Evolutionary conservation across 1,140 invertebrate genomes (phyloP).

Genomic region (Argopecten irradians): DNA sequence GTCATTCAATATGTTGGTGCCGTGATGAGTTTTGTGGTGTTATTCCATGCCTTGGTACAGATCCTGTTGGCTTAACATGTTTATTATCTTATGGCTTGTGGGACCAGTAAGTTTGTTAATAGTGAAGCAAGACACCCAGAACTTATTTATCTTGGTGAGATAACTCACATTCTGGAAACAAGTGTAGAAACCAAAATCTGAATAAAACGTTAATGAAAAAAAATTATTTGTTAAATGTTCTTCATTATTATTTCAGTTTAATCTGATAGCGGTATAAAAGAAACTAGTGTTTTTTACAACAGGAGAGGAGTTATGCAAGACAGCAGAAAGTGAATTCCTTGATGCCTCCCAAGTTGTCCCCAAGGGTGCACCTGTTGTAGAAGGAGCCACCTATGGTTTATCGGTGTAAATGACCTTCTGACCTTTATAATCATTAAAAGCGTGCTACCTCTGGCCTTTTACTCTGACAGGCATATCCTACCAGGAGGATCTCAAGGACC

Average conservation of each 20-base stretch:
- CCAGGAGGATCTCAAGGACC: neutral
- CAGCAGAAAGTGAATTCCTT: neutral
- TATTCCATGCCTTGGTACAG: neutral
- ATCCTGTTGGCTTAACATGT: neutral
- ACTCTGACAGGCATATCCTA: neutral
- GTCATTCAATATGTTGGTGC: neutral
- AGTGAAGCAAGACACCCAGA: neutral
- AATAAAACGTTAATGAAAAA: neutral
- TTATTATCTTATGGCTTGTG: neutral
- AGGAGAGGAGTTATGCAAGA: neutral
- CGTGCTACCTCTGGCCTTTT: neutral
- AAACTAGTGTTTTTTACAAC: neutral
- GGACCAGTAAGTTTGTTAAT: neutral
- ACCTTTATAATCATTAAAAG: neutral
- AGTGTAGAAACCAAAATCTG: neutral
- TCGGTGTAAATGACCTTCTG: neutral
- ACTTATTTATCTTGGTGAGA: neutral
- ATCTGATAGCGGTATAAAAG: neutral
- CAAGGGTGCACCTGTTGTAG: constrained; percentile 7
- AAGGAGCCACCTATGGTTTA: constrained; percentile 20
- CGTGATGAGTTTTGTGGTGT: neutral
- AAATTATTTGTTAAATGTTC: neutral
- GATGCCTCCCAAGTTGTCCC: constrained; percentile 11
- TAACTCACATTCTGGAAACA: neutral
- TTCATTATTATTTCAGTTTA: constrained; percentile 2